Evolutionary conservation across 2,113 vertebrate species (phyloP).

Genomic region (Microcebus lehilahytsara): DNA sequence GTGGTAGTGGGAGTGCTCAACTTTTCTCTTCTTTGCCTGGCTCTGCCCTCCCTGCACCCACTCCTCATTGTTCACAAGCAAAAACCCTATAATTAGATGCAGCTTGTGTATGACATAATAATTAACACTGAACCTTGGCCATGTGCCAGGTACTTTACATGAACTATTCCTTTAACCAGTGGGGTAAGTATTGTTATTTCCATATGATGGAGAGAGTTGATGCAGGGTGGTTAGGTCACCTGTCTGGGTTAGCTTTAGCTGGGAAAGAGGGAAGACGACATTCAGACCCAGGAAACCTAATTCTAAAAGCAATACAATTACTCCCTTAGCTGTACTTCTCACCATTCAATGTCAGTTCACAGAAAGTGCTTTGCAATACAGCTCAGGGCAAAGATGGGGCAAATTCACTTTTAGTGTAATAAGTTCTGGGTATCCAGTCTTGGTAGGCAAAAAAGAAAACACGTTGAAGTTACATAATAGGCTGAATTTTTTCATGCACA

Average conservation of each 20-base stretch:
- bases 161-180: not conserved
- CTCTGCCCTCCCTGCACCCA: not conserved
- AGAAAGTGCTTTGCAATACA: not conserved
- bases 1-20: fast-evolving
- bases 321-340: not conserved
- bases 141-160: not conserved
- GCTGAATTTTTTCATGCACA: not conserved
- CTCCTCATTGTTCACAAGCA: not conserved
- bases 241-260: not conserved
- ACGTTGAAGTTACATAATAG: not conserved
- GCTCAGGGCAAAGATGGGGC: not conserved
- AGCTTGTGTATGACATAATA: not conserved
- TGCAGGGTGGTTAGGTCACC: not conserved
- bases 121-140: not conserved
- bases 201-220: not conserved
- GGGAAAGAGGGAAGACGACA: not conserved
- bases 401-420: not conserved
- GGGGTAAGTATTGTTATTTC: not conserved
- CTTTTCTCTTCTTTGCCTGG: not conserved
- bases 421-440: not conserved
- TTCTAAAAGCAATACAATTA: not conserved
- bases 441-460: not conserved
- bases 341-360: not conserved
- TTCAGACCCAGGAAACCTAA: not conserved
- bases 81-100: not conserved